Percentiles rank a stretch among this genome's conserved stretches.
phyloP scores from a whole-genome alignment of 2,113 vertebrate species.

The Copsychus sechellarum region DNA sequence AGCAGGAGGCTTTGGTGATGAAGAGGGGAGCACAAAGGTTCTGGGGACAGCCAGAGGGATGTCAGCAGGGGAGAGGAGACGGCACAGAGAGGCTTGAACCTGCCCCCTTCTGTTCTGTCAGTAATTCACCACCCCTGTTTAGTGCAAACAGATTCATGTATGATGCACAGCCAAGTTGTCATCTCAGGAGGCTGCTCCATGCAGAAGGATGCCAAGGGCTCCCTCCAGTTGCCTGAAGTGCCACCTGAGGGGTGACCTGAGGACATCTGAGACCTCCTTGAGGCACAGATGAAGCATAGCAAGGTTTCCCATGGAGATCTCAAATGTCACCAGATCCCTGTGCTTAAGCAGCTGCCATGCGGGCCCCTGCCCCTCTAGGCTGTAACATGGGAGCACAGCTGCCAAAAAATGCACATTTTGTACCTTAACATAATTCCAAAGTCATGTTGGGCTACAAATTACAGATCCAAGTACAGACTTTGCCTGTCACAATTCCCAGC shows the following conservation, averaged over 20 bases:
- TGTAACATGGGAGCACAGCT: neutral
- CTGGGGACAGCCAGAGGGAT: neutral
- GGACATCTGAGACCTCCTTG: neutral
- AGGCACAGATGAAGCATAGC: accelerated
- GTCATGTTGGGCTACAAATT: neutral
- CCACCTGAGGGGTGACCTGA: neutral
- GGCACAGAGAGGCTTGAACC: neutral
- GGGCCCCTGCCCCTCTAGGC: accelerated
- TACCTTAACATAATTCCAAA: neutral
- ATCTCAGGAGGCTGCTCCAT: accelerated
- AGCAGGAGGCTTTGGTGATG: neutral
- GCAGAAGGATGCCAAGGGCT: neutral
- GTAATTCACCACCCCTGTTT: neutral
- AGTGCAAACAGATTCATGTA: accelerated
- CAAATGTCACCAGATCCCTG: neutral
- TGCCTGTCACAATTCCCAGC: neutral
- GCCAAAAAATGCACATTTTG: neutral
- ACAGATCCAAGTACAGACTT: neutral
- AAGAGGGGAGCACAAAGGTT: neutral
- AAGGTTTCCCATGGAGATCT: neutral
- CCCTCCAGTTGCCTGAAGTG: neutral
- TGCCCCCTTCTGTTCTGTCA: neutral
- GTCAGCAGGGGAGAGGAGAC: neutral
- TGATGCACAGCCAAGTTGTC: too few species aligned
- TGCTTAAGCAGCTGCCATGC: neutral